Base-by-base conservation (phyloP, 1,140 invertebrate species). In the Zaprionus davidi region DNA sequence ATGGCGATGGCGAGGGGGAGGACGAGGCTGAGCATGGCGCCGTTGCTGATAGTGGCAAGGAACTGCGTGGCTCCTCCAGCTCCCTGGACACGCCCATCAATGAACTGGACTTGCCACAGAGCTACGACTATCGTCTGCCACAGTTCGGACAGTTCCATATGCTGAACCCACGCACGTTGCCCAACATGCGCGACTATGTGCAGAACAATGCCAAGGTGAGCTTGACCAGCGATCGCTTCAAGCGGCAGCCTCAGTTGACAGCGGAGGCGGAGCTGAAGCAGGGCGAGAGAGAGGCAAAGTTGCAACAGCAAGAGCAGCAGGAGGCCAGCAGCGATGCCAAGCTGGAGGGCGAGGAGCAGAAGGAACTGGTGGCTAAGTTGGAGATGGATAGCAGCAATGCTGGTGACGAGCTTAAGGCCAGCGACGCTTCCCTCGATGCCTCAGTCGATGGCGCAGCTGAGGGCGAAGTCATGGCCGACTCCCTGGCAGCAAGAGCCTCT, bases 101-200 rank as follows among this genome's bases (percentile, higher is more conserved):
- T 13, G n/a, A 57, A 2, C 26, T 72, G 51, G 80, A 87, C 0
- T 5, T 49, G 44, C 84, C 80, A 0, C 69, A 78, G 12, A 81
- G 58, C 56, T 79, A 79, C 1, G 84, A 84, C 51, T 79, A 71
- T 12, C 75, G 51, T 3, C 6, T 71, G 49, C 75, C 81, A 1
- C 71, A 78, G 1, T 68, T 64, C n/a, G 71, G 81, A 15, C 78
- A 62, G 11, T 68, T 73, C 3, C 66, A 68, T 22, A 13, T 55
- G 0, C 5, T 63, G 1, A 73, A 28, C 1, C 73, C 81, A n/a
- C 78, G 60, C 0, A 53, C 46, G 0, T 26, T 64, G 56, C 60
- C 70, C 4, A 68, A 63, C 51, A 63, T 69, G 44, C 31, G 69
- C 1, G 80, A 83, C 1, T 78, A 65, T 41, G 73, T 58, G 5